phyloP scores from a whole-genome alignment of 2,888 invertebrate genomes.

The Athripsodes cinereus region DNA sequence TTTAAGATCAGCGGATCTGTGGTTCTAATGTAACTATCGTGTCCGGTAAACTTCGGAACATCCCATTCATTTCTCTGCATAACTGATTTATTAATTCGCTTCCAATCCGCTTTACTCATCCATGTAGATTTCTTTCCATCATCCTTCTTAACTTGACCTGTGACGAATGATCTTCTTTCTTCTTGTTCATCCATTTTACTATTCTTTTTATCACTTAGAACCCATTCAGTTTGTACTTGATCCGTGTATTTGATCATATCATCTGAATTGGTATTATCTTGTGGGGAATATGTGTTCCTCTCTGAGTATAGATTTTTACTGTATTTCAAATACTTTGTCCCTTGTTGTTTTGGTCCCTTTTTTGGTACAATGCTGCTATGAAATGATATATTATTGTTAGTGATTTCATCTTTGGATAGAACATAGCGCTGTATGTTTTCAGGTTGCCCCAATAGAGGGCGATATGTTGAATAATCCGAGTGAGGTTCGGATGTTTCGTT shows the following conservation, averaged over 20 bases:
- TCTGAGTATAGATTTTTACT: neutral
- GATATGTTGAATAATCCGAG: conserved; percentile 33
- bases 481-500: conserved; percentile 23
- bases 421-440: conserved; percentile 20
- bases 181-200: conserved; percentile 24
- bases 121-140: conserved; percentile 3
- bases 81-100: neutral
- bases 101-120: conserved; percentile 8
- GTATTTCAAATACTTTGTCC: neutral
- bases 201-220: conserved; percentile 33
- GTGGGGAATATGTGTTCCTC: neutral
- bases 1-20: conserved; percentile 82
- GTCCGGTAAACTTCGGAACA: conserved; percentile 73
- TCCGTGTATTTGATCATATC: conserved; percentile 26
- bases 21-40: conserved; percentile 81
- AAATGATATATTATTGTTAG: conserved; percentile 9
- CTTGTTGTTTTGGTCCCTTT: conserved; percentile 15
- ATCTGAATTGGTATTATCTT: conserved; percentile 33
- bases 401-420: conserved; percentile 1
- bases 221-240: conserved; percentile 22
- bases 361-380: conserved; percentile 20
- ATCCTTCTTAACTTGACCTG: neutral
- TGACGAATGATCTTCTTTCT: neutral
- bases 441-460: conserved; percentile 9
- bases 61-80: conserved; percentile 9